Evolutionary conservation across 2,797 vertebrate species (phyloP), one percentile per base, ranked within the genome.

Genomic region (Scleropages formosus): DNA sequence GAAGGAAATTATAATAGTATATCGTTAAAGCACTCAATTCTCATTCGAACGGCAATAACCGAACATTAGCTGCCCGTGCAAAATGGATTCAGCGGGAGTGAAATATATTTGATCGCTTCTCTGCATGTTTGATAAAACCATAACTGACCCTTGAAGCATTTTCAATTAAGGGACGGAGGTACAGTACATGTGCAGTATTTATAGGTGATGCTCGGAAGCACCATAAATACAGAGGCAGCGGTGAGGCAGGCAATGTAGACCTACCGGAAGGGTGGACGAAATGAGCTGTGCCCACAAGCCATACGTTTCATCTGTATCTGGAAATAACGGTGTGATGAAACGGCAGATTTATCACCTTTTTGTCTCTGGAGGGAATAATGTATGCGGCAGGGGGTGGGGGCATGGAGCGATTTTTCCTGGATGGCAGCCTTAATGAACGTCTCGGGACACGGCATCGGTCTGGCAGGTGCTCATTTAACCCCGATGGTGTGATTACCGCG

Each of bases 141-240:
- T 20, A 24, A 10, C 68, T 56, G 49, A 70, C 22, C 49, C 49
- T 18, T 9, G 16, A 56, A 70, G 16, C 53, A 56, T 56, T 12
- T 56, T 56, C 18, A 56, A 11, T 56, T 56, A 56, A 56, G 53
- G 53, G 7, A 9, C 49, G n/a, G 8, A 18, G 59, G n/a, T 4
- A n/a, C n/a, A n/a, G 31, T n/a, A 20, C 87, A 87, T 89, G 88
- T 84, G 85, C 79, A 81, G 20, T 24, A 83, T 86, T 87, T 87
- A 88, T 85, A 88, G 87, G 86, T 84, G 83, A 89, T 87, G 88
- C 84, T 80, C 72, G n/a, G 79, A 81, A 84, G 85, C 84, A 78
- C 85, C 86, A 89, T 89, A 84, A 89, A 89, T 89, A 91, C 88
- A 87, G 83, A 87, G 90, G 90, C 89, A 13, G 78, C 85, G 39